These are phyloP conservation scores for Amphiprion clarkii DNA, from an alignment of 2,797 vertebrate species.

Conservation along the genomic window DNA sequence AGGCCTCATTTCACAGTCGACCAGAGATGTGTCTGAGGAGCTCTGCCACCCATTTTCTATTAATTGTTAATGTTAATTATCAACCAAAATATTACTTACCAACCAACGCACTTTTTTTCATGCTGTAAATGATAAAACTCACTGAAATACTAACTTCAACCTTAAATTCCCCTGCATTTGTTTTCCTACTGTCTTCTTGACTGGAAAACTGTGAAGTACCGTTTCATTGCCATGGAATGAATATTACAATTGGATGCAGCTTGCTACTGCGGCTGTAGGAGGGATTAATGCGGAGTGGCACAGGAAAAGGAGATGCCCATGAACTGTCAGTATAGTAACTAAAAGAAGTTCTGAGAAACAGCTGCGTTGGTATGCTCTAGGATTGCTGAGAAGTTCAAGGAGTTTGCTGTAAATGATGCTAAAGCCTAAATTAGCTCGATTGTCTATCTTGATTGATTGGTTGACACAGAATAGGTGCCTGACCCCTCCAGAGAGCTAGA, in stretches of 20 bases:
- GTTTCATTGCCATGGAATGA: conserved; percentile 46
- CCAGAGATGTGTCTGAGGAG: conserved; percentile 39
- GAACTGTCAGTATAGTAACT: conserved; percentile 64
- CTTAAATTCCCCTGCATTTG: conserved; percentile 23
- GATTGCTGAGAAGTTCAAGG: conserved; percentile 22
- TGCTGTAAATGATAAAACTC: conserved; percentile 12
- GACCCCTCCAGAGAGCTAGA: conserved; percentile 45
- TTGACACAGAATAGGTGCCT: conserved; percentile 51
- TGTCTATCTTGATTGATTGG: conserved; percentile 49
- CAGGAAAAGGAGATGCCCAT: conserved; percentile 61
- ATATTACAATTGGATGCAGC: conserved; percentile 59
- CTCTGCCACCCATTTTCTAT: not conserved
- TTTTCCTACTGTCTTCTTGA: conserved; percentile 31
- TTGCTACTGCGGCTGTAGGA: conserved; percentile 45
- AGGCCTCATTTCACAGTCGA: conserved; percentile 35
- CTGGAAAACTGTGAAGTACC: conserved; percentile 39
- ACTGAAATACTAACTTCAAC: conserved; percentile 12
- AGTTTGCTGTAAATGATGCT: conserved; percentile 45
- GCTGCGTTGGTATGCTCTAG: conserved; percentile 20
- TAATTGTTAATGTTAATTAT: not conserved
- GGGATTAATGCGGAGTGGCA: conserved; percentile 41
- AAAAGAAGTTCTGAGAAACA: conserved; percentile 32
- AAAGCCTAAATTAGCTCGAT: conserved; percentile 35
- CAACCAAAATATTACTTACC: not conserved
- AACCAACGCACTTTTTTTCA: not conserved